Evolutionary conservation across 2,888 invertebrate genomes (phyloP).

Genomic region (Tenthredo distinguenda): DNA sequence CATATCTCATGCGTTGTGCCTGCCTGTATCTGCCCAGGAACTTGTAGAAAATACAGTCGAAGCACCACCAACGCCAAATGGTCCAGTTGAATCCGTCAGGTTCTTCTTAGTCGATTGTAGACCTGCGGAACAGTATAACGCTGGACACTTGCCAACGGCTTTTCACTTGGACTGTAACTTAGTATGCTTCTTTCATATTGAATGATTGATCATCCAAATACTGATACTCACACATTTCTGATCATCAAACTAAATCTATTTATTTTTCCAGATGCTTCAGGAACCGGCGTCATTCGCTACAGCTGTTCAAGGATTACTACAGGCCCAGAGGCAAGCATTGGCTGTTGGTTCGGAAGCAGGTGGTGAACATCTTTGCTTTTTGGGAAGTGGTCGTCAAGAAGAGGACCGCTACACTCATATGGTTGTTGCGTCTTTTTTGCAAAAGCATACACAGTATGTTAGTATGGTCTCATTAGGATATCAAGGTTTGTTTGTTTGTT

Average conservation of each 20-base stretch:
- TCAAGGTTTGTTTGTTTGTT: constrained; percentile 75
- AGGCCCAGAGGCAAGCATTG: constrained; percentile 93
- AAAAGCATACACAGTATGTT: constrained; percentile 95
- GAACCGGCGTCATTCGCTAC: constrained; percentile 97
- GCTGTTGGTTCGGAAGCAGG: constrained; percentile 93
- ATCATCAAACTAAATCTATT: neutral
- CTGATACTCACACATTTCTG: neutral
- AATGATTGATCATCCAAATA: neutral
- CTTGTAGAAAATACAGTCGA: constrained; percentile 90
- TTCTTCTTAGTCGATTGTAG: constrained; percentile 99
- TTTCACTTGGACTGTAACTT: constrained; percentile 98
- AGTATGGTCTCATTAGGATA: constrained; percentile 96
- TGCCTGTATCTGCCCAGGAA: constrained; percentile 97
- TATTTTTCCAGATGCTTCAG: constrained; percentile 89
- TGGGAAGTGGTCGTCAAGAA: constrained; percentile 95
- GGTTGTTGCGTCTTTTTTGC: constrained; percentile 98
- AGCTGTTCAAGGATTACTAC: constrained; percentile 94
- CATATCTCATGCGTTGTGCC: constrained; percentile 92
- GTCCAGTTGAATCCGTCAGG: constrained; percentile 81
- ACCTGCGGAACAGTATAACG: constrained; percentile 97
- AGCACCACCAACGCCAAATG: constrained; percentile 81
- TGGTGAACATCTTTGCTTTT: constrained; percentile 93
- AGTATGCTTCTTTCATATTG: constrained; percentile 75
- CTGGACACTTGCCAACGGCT: constrained; percentile 97
- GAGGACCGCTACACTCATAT: constrained; percentile 98